Percentiles rank a stretch among this genome's conserved stretches.
Conservation (phyloP, 2,888 invertebrate species). For the Acutogordius australiensis region DNA sequence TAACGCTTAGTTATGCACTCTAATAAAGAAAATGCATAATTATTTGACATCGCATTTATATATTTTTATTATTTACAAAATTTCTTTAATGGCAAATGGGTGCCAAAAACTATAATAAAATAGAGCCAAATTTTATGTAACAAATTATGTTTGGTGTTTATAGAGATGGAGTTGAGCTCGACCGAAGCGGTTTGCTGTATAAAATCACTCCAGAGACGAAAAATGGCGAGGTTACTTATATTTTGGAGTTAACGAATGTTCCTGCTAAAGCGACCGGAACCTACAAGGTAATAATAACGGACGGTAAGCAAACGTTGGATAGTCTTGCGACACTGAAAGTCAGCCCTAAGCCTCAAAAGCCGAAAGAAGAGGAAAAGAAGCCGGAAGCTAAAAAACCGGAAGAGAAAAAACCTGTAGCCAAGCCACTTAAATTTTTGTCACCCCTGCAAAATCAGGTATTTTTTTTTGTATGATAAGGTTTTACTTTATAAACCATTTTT, state of each 20-base stretch:
- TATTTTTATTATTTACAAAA: not conserved
- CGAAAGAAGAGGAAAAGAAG: not conserved
- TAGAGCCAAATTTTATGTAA: too few species aligned
- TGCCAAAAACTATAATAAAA: too few species aligned
- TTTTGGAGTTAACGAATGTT: not conserved
- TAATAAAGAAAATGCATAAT: not conserved
- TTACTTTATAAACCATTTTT: too few species aligned
- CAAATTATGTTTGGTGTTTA: not conserved
- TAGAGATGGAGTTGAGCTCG: not conserved
- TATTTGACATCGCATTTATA: not conserved
- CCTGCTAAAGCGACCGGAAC: not conserved
- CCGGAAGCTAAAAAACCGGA: not conserved
- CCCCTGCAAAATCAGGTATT: not conserved
- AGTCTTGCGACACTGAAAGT: not conserved
- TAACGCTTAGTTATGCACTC: too few species aligned
- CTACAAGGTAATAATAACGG: not conserved
- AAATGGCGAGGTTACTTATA: not conserved
- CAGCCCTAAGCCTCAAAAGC: not conserved
- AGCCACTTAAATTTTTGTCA: constrained; percentile 5
- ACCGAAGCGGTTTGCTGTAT: not conserved
- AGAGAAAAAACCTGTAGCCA: not conserved
- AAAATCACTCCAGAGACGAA: not conserved
- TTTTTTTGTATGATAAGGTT: too few species aligned
- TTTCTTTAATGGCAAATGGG: too few species aligned
- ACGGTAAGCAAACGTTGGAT: not conserved